Evolutionary conservation across 2,888 invertebrate genomes (phyloP), one percentile per base, ranked within the genome.

Genomic region (Tanytarsus gracilentus): DNA sequence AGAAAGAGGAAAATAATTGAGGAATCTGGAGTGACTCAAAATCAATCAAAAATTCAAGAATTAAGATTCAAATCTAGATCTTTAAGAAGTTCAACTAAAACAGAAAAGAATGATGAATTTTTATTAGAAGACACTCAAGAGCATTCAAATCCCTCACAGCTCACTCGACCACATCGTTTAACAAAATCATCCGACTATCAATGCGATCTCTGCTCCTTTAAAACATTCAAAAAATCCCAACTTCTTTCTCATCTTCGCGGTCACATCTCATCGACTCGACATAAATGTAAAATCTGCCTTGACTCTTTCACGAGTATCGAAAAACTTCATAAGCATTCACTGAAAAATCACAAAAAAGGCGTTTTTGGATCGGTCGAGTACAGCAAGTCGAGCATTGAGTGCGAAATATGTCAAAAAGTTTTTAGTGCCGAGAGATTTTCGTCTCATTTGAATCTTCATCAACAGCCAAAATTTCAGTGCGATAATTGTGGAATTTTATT

Each of bases 121-220:
- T 16, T 4, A 30, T 18, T 8, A 51, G 18, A 9, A 23, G 14
- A 29, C 16, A 51, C 9, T n/a, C 27, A 29, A 29, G 30, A 14
- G 21, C n/a, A 2, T 9, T 51, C 18, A 29, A 51, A 30, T 11
- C 39, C 8, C 16, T n/a, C 4, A 4, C n/a, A 16, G 23, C n/a
- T n/a, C n/a, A n/a, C n/a, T n/a, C n/a, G n/a, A n/a, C n/a, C n/a
- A n/a, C n/a, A n/a, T n/a, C n/a, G n/a, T n/a, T n/a, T n/a, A n/a
- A n/a, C n/a, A n/a, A n/a, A n/a, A n/a, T n/a, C 58, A 25, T 26
- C 14, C 14, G 16, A 23, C 5, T 51, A 51, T 21, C 9, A 29
- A 25, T 58, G 58, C 16, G 58, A 58, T 21, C 27, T 58, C 18
- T 58, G 58, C 30, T 44, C 26, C 29, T 30, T 58, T n/a, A 4